Base-by-base conservation (phyloP, 2,888 invertebrate genomes). In the Drepanosiphum platanoidis region DNA sequence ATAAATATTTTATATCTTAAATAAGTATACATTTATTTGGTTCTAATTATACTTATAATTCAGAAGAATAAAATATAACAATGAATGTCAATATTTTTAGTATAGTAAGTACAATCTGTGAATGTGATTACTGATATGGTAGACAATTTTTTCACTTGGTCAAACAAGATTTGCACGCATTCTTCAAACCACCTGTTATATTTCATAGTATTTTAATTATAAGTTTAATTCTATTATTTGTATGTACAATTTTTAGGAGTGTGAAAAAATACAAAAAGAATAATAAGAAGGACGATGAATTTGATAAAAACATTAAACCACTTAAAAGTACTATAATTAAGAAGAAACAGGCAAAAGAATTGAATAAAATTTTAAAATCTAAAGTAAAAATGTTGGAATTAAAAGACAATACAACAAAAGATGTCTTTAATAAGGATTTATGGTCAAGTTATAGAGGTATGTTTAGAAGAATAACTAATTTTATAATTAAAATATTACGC, bases 391-490 rank as follows among this genome's bases (percentile, higher is more conserved):
- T 58, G 32, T 84, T 84, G 11, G 11, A 36, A 30, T n/a, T 82
- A 13, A 71, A 82, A 42, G 84, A 84, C 30, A 84, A 46, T 46
- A 11, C 75, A 68, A 27, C 36, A 13, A 84, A 83, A 46, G 34
- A 81, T 58, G 3, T 84, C 8, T 84, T 84, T 36, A 70, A 84
- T 52, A 84, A 84, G 32, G 84, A 84, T 77, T 84, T 84, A 52
- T 84, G 84, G 84, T 36, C 84, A 58, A n/a, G 52, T 39, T 84
- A 84, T 58, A 77, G 84, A 84, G 77, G 84, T 84, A 84, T 58
- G 32, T 30, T 18, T 42, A 71, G 9, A 11, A 32, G 4, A 30
- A 58, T 30, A 15, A 39, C 27, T 27, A 36, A 27, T 61, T 36
- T 42, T 13, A 70, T 34, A 70, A 34, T 22, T 11, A n/a, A 27